A percentile compares a stretch with the other conserved stretches of the same genome.
Evolutionary conservation across 2,888 invertebrate genomes (phyloP).

Genomic region (Odontomyia ornata): DNA sequence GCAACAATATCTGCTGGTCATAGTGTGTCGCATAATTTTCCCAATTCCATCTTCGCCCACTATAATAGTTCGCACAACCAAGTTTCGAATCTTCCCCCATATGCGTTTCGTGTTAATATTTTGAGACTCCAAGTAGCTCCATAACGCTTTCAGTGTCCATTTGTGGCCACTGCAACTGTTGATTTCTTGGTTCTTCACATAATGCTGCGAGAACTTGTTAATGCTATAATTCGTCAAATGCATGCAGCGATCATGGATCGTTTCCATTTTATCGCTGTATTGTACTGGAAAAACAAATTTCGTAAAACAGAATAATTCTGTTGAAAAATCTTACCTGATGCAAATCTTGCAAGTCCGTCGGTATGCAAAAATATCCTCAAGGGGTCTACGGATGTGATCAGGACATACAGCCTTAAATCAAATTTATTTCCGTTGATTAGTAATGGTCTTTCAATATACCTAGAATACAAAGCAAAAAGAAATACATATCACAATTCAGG

Average conservation of each 20-base stretch:
- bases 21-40: conserved; percentile 76
- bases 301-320: not conserved
- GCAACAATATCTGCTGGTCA: conserved; percentile 83
- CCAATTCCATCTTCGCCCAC: conserved; percentile 83
- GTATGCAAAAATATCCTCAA: conserved; percentile 92
- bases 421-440: conserved; percentile 96
- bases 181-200: conserved; percentile 90
- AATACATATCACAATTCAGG: not conserved
- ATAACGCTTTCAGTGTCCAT: conserved; percentile 80
- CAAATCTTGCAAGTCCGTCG: conserved; percentile 95
- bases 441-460: conserved; percentile 82
- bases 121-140: conserved; percentile 69
- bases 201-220: conserved; percentile 85
- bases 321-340: conserved; percentile 88
- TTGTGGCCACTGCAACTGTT: conserved; percentile 93
- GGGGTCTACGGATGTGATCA: conserved; percentile 95
- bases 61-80: conserved; percentile 93
- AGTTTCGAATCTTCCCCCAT: conserved; percentile 86
- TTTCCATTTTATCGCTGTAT: conserved; percentile 80
- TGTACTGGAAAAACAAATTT: conserved; percentile 68
- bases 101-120: conserved; percentile 80
- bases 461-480: conserved; percentile 47
- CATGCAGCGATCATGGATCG: conserved; percentile 87
- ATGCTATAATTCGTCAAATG: conserved; percentile 93
- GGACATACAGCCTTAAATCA: conserved; percentile 93